Conservation (phyloP, 2,888 invertebrate species). For the Platyscelio sp. region DNA sequence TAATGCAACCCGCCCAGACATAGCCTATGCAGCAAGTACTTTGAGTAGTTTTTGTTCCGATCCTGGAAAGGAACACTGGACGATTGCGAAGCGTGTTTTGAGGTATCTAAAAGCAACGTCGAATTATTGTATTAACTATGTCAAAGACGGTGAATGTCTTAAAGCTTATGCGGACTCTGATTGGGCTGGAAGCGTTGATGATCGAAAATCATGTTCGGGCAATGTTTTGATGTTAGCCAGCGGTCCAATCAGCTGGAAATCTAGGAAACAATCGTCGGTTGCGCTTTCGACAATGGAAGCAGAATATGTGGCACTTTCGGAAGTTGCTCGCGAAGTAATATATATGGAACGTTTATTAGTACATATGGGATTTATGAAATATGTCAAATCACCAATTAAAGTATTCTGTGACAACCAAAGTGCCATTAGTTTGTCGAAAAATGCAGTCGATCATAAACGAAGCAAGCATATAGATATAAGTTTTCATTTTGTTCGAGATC, state of each 20-base stretch:
- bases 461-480: conserved; percentile 46
- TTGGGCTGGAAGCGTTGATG: conserved; percentile 48
- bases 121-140: conserved; percentile 61
- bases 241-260: conserved; percentile 13
- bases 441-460: conserved; percentile 29
- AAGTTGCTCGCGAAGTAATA: conserved; percentile 27
- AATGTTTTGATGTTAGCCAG: background rate
- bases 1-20: conserved; percentile 54
- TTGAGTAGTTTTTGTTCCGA: conserved; percentile 64
- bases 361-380: conserved; percentile 38
- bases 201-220: conserved; percentile 26
- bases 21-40: conserved; percentile 62
- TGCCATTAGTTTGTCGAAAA: background rate
- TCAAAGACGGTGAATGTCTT: conserved; percentile 1
- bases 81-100: conserved; percentile 23
- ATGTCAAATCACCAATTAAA: conserved; percentile 16
- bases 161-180: conserved; percentile 52
- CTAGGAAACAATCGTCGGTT: background rate
- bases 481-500: conserved; percentile 19
- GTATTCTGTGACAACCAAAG: conserved; percentile 35
- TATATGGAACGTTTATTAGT: background rate
- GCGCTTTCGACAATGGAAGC: conserved; percentile 34
- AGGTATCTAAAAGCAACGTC: conserved; percentile 63
- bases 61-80: conserved; percentile 34
- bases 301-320: conserved; percentile 26